phyloP scores from a whole-genome alignment of 2,797 vertebrate genomes.

The Mionectes olivaceus region DNA sequence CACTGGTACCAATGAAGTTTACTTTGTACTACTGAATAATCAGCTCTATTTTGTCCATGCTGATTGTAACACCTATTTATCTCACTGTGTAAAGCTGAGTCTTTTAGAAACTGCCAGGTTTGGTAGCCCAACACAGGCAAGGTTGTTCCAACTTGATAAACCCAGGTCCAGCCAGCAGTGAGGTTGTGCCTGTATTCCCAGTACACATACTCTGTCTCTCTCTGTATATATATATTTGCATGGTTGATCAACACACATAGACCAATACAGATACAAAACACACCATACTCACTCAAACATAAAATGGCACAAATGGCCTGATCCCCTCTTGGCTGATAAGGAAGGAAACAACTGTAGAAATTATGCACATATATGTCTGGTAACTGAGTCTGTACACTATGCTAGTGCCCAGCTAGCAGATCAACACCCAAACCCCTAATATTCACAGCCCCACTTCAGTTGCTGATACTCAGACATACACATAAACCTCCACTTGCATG shows the following conservation, averaged over 20 bases:
- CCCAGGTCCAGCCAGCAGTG: not conserved
- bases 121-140: not conserved
- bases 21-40: not conserved
- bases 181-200: not conserved
- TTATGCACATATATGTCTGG: fast-evolving
- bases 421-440: not conserved
- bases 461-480: not conserved
- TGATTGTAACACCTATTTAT: not conserved
- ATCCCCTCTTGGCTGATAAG: not conserved
- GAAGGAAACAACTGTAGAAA: not conserved
- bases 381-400: not conserved
- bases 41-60: not conserved
- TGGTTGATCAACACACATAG: not conserved
- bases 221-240: not conserved
- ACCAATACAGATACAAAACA: not conserved
- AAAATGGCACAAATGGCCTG: not conserved
- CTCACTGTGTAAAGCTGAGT: not conserved
- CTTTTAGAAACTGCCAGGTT: not conserved
- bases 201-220: not conserved
- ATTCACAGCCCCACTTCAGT: not conserved
- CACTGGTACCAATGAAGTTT: not conserved
- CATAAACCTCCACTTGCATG: not conserved
- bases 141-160: not conserved
- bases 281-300: not conserved
- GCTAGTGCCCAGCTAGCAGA: not conserved